Evolutionary conservation across 64 coral and sea anemone genomes (phyloP), one percentile per base, ranked within the genome.

Genomic region (Stylophora pistillata): DNA sequence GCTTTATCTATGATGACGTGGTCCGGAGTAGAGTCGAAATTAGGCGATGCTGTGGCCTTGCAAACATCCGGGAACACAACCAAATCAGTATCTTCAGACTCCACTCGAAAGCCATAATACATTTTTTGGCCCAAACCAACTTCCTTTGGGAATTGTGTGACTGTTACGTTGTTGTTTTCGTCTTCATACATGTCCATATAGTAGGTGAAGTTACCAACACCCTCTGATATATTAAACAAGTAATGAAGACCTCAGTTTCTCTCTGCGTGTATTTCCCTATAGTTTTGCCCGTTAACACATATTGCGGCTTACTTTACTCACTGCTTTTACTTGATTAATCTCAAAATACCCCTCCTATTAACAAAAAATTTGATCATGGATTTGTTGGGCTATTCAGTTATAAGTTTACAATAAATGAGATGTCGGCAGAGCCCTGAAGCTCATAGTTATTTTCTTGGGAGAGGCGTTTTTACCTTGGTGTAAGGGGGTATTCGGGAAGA

Each of bases 41-140:
- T 20, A 5, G 80, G 69, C 18, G 59, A 64, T 27, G 80, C 34
- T 21, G 80, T 84, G 33, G 80, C 80, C 21, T 84, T 84, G 62
- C 80, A 84, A 23, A 69, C 80, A 70, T 84, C 80, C 13, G 80
- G 80, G 21, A 84, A 84, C 10, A 84, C 80, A 70, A 69, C 53
- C 33, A 84, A 54, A 13, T 15, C 6, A 0, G 60, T 13, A 23
- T 84, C 80, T 32, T 1, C 80, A 69, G 80, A 84, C n/a, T 41
- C 34, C 32, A 84, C 80, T 53, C 59, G 31, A 62, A 84, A 84
- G 27, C 80, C 80, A 34, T 69, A 84, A 12, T 70, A 70, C 80
- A 84, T 68, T 34, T 4, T 33, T 21, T 52, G 61, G 14, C 80
- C 80, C 80, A 84, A 34, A 21, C 80, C 80, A 41, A 70, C 80